Evolutionary conservation across 2,888 invertebrate genomes (phyloP).

Genomic region (Machimus atricapillus): DNA sequence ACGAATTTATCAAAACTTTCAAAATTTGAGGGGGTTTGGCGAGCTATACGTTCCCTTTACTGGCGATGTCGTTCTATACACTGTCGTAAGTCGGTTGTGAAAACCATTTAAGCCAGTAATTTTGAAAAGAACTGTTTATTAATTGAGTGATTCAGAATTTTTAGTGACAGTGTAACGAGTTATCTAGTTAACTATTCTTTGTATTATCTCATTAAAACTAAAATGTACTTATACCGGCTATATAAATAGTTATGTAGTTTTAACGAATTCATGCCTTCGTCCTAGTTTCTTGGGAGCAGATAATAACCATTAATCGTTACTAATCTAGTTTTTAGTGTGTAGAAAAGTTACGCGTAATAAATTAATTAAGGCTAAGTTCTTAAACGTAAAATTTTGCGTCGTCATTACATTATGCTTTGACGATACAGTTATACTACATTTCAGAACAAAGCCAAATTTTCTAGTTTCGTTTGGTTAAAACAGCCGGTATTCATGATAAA

Average conservation of each 20-base stretch:
- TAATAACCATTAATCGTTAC: not conserved
- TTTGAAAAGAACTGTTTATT: conserved; percentile 19
- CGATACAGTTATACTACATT: not conserved
- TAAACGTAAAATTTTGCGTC: not conserved
- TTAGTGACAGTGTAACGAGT: conserved; percentile 29
- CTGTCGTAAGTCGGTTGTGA: conserved; percentile 57
- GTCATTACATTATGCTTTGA: not conserved
- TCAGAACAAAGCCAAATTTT: not conserved
- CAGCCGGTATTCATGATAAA: not conserved
- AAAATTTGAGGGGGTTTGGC: conserved; percentile 62
- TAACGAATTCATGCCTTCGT: not conserved
- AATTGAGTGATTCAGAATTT: conserved; percentile 27
- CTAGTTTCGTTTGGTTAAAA: not conserved
- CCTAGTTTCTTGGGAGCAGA: not conserved
- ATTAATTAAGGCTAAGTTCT: not conserved
- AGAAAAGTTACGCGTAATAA: not conserved
- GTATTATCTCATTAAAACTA: not conserved
- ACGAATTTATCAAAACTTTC: conserved; percentile 49
- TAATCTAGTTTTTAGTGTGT: not conserved
- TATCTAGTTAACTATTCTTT: not conserved
- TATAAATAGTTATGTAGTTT: not conserved
- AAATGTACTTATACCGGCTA: not conserved
- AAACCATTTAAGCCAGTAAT: conserved; percentile 26
- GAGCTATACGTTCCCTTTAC: conserved; percentile 61
- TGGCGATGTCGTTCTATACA: conserved; percentile 62